A percentile compares a stretch with the other conserved stretches of the same genome.
phyloP scores from a whole-genome alignment of 2,113 vertebrate genomes.

The Parus major region DNA sequence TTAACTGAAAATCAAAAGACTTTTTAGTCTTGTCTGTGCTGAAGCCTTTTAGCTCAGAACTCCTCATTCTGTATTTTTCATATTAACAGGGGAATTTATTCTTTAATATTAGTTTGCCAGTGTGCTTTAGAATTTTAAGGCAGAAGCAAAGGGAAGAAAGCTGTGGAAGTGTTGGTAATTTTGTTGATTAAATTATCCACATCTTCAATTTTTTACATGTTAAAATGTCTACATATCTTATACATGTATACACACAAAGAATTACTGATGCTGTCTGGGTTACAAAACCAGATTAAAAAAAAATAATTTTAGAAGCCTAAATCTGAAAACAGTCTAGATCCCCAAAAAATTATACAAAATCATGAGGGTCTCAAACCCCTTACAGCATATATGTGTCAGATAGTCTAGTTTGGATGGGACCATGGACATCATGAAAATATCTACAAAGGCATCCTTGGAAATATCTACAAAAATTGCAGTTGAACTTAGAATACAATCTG shows the following conservation, averaged over 20 bases:
- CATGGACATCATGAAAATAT: background rate
- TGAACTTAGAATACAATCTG: background rate
- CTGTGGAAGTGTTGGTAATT: background rate
- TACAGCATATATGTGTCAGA: fast-evolving
- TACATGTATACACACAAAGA: background rate
- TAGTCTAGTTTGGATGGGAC: background rate
- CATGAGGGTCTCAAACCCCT: background rate
- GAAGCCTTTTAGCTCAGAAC: background rate
- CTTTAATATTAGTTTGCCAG: background rate
- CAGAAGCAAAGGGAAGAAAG: background rate
- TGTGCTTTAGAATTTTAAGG: background rate
- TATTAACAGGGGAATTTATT: background rate
- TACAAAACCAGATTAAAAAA: background rate
- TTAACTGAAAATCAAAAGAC: background rate
- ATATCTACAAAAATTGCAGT: background rate
- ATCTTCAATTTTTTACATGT: background rate
- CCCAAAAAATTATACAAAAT: background rate
- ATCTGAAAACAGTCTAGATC: background rate
- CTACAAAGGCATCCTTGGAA: background rate
- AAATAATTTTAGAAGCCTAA: background rate
- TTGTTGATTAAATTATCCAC: background rate
- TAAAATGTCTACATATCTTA: background rate
- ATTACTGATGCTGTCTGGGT: background rate
- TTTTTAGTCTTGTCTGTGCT: background rate
- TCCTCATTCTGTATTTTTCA: background rate